These are phyloP conservation scores for Allobates femoralis DNA, from an alignment of 2,797 vertebrate species.

Conservation along the genomic window DNA sequence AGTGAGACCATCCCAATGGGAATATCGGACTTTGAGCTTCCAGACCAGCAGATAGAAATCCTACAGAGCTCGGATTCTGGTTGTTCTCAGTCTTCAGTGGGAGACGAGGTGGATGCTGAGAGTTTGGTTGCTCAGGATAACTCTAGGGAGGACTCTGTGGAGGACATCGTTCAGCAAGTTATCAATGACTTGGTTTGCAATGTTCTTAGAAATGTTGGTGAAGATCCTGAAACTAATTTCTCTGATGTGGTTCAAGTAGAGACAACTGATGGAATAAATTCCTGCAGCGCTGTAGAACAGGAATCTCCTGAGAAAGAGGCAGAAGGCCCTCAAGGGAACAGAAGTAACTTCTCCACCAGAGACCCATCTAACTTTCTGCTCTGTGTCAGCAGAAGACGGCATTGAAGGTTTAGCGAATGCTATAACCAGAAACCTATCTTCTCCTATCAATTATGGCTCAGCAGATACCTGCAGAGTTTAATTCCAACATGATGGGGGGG, in stretches of 20 bases:
- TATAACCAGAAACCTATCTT: conserved; percentile 89
- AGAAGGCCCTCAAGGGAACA: conserved; percentile 75
- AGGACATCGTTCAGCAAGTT: conserved; percentile 84
- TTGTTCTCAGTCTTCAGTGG: conserved; percentile 87
- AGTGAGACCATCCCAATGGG: conserved; percentile 93
- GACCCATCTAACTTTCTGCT: conserved; percentile 84
- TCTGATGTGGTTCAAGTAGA: conserved; percentile 81
- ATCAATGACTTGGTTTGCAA: conserved; percentile 86
- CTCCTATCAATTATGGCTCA: conserved; percentile 88
- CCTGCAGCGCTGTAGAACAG: conserved; percentile 68
- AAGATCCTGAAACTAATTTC: conserved; percentile 73
- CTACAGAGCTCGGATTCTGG: conserved; percentile 90
- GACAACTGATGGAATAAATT: conserved; percentile 74
- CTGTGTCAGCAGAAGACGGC: conserved; percentile 76
- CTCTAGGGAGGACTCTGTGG: conserved; percentile 78
- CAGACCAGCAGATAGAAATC: conserved; percentile 87
- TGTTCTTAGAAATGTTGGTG: conserved; percentile 81
- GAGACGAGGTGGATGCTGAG: conserved; percentile 88
- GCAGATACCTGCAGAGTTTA: conserved; percentile 77
- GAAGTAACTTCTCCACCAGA: conserved; percentile 77
- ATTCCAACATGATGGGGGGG: conserved; percentile 75
- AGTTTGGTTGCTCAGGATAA: conserved; percentile 73
- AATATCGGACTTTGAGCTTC: conserved; percentile 84
- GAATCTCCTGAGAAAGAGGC: conserved; percentile 66
- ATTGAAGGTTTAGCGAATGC: conserved; percentile 74